Evolutionary conservation across 1,140 invertebrate species (phyloP), one percentile per base, ranked within the genome.

Genomic region (Zaprionus ornatus): DNA sequence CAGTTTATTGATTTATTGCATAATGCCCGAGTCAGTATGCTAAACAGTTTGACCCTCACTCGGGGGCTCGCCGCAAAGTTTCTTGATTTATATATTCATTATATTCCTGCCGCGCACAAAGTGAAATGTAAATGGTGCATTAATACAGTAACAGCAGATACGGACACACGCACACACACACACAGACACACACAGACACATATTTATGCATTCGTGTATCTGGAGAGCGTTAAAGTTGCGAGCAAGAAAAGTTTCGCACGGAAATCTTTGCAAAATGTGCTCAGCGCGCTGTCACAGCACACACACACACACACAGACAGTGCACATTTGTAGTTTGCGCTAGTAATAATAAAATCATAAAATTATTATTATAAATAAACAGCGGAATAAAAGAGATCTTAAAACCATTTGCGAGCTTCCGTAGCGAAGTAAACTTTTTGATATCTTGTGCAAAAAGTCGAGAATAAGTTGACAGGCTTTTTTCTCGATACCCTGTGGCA

Each of bases 331-430:
- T 70, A 70, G 52, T 56, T 66, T 56, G 82, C 74, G 76, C 65
- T 69, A 52, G 83, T 70, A 81, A 65, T 80, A 82, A 74, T 87
- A 84, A 88, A 87, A 87, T 84, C 84, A 87, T 88, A 88, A 88
- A 84, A 87, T 80, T 87, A 87, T 88, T 88, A 83, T 88, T 88
- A 83, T 84, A 84, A 88, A 88, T 87, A 87, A 87, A 80, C 74
- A 78, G 74, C 42, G 62, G 71, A 70, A 77, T 76, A 71, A 75
- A 66, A 74, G 68, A 81, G 71, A 90, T 84, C 74, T 78, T 69
- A 68, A 73, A 79, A 79, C 68, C 81, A 88, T 90, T 88, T 88
- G 84, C 84, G 63, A 57, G 66, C 55, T 77, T 64, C 50, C 60
- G 50, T 42, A 50, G 59, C 63, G n/a, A 45, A 45, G 40, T 27